Evolutionary conservation across 2,888 invertebrate species (phyloP).

Genomic region (Cynaeus angustus): DNA sequence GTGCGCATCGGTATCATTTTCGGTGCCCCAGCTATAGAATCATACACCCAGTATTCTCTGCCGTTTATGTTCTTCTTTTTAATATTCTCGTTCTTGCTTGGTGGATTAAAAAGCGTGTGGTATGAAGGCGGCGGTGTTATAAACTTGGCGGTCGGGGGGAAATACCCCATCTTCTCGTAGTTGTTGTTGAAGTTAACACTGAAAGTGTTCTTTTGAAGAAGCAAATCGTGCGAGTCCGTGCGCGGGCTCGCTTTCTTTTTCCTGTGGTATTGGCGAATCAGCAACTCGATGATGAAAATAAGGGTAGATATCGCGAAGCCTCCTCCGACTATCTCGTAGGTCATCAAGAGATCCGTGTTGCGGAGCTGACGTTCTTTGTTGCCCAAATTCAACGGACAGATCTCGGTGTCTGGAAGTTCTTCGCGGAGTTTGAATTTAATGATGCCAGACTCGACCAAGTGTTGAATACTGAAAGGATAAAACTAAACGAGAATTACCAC

Average conservation of each 20-base stretch:
- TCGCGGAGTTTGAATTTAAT: slow-evolving; percentile 78
- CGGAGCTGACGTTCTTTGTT: slow-evolving; percentile 85
- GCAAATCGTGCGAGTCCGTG: slow-evolving; percentile 8
- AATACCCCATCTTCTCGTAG: slow-evolving; percentile 47
- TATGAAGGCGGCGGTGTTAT: slow-evolving; percentile 79
- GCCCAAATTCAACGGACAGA: slow-evolving; percentile 87
- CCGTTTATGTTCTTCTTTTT: slow-evolving; percentile 81
- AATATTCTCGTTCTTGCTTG: slow-evolving; percentile 64
- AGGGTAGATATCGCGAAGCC: slow-evolving; percentile 80
- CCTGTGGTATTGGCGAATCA: slow-evolving; percentile 44
- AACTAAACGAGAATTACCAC: background rate
- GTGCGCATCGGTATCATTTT: slow-evolving; percentile 83
- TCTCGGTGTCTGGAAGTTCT: slow-evolving; percentile 82
- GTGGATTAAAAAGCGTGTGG: slow-evolving; percentile 75
- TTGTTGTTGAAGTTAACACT: slow-evolving; percentile 52
- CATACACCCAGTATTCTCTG: slow-evolving; percentile 82
- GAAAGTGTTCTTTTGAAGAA: slow-evolving; percentile 29
- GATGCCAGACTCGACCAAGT: slow-evolving; percentile 84
- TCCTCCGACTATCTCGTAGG: slow-evolving; percentile 83
- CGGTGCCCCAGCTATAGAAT: slow-evolving; percentile 76
- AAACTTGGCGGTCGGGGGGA: slow-evolving; percentile 38
- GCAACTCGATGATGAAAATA: slow-evolving; percentile 80
- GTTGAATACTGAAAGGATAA: slow-evolving; percentile 75
- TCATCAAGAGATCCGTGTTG: slow-evolving; percentile 85
- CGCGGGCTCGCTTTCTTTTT: slow-evolving; percentile 11